A percentile compares a stretch with the other conserved stretches of the same genome.
Conservation (phyloP, 2,797 vertebrate genomes). For the Antrozous pallidus region DNA sequence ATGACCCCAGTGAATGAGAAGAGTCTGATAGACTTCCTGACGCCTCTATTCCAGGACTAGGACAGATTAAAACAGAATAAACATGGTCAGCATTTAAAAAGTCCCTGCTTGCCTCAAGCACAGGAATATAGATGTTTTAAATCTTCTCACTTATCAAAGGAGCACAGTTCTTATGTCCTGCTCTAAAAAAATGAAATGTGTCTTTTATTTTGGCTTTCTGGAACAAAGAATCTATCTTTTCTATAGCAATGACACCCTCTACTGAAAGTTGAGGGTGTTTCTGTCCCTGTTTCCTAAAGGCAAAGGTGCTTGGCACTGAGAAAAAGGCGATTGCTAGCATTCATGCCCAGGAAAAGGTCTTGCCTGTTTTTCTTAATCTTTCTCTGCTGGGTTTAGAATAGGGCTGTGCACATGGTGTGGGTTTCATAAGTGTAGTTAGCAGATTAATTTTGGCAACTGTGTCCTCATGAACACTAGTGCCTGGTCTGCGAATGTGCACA, state of each 20-base stretch:
- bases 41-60: not conserved
- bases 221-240: constrained; percentile 13
- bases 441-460: not conserved
- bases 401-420: not conserved
- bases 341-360: not conserved
- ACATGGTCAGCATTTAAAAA: not conserved
- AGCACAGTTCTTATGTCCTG: not conserved
- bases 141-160: not conserved
- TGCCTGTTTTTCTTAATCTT: constrained; percentile 3
- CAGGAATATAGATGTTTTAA: not conserved
- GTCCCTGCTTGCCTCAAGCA: not conserved
- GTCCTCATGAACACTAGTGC: not conserved
- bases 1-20: not conserved
- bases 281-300: not conserved
- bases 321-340: not conserved
- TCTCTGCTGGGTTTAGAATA: not conserved
- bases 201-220: constrained; percentile 18
- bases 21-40: not conserved
- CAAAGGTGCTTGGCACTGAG: not conserved
- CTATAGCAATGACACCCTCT: constrained; percentile 33
- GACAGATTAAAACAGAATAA: constrained; percentile 12
- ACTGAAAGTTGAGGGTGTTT: constrained; percentile 39
- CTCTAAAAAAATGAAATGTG: not conserved
- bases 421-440: not conserved
- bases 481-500: not conserved